These are phyloP conservation scores for Zosterops japonicus DNA, from an alignment of 2,113 vertebrate genomes.

Conservation along the genomic window DNA sequence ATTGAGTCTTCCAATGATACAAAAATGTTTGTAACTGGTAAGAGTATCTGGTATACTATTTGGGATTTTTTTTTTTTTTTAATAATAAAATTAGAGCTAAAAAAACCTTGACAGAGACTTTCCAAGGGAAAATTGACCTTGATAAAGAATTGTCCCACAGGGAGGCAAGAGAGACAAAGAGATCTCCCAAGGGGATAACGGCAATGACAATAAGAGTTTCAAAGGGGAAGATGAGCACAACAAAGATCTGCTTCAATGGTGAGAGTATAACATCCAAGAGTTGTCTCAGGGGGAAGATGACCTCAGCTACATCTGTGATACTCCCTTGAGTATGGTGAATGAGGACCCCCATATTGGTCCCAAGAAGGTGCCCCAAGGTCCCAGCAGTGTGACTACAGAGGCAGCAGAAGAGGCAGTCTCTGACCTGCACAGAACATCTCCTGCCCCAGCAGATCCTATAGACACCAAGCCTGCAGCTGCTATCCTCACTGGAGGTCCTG, in stretches of 20 bases:
- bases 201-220: not conserved
- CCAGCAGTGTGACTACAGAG: not conserved
- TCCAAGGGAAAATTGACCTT: not conserved
- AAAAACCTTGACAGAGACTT: not conserved
- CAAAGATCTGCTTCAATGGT: not conserved
- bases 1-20: not conserved
- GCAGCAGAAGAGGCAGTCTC: not conserved
- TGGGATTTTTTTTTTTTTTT: not conserved
- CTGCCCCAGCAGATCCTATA: not conserved
- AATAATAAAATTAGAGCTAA: not conserved
- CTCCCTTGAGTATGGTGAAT: not conserved
- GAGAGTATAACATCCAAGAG: not conserved
- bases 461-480: not conserved
- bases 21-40: not conserved
- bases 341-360: not conserved
- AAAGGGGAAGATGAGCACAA: not conserved
- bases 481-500: not conserved
- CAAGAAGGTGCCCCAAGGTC: rapidly evolving
- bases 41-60: not conserved
- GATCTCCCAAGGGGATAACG: not conserved
- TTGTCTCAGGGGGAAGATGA: no score
- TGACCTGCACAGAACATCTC: not conserved
- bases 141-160: not conserved
- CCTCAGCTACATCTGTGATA: not conserved
- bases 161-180: not conserved